Conservation (phyloP, 1,140 invertebrate species). For the Dendroctonus ponderosae region DNA sequence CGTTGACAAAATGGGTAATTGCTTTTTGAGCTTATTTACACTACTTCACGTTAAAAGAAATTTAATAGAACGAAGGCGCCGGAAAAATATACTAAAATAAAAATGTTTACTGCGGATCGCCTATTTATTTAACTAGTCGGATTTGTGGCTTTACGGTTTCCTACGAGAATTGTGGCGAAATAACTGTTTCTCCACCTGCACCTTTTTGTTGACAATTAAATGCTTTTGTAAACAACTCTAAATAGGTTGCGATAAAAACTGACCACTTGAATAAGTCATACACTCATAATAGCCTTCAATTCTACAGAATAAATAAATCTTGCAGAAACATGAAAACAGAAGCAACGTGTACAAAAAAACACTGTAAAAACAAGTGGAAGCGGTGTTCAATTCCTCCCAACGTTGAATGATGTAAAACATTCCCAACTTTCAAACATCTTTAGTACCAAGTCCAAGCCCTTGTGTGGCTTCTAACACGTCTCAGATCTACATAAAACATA, state of each 20-base stretch:
- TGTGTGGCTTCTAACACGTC: too few species aligned
- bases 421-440: too few species aligned
- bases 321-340: too few species aligned
- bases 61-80: conserved; percentile 46
- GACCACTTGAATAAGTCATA: not conserved
- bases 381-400: too few species aligned
- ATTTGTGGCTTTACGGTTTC: conserved; percentile 21
- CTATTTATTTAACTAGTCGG: conserved; percentile 29
- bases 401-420: too few species aligned
- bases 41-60: conserved; percentile 47
- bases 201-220: conserved; percentile 26
- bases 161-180: conserved; percentile 24
- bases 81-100: conserved; percentile 46
- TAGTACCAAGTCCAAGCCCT: too few species aligned
- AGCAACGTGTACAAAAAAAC: too few species aligned
- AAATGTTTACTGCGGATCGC: conserved; percentile 38
- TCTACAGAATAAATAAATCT: not conserved
- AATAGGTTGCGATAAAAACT: conserved; percentile 3
- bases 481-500: too few species aligned
- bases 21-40: conserved; percentile 47
- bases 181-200: conserved; percentile 25
- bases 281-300: too few species aligned
- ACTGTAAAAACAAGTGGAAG: too few species aligned
- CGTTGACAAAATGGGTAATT: conserved; percentile 49
- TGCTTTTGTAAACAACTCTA: conserved; percentile 17